phyloP scores from a whole-genome alignment of 2,888 invertebrate genomes.

The Pyrocoelia pectoralis region DNA sequence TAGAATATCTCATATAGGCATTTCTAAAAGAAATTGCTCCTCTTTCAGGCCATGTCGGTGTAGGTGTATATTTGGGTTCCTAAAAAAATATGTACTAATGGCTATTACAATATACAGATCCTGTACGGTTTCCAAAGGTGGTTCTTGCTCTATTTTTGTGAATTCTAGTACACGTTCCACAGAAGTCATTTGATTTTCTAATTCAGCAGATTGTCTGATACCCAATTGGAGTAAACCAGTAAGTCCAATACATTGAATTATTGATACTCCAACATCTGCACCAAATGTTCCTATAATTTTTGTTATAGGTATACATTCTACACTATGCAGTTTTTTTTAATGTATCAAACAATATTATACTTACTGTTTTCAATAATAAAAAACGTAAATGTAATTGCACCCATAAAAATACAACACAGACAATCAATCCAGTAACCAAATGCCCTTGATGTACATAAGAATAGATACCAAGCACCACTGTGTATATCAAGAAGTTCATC shows the following conservation, averaged over 20 bases:
- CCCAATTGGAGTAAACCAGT: conserved; percentile 69
- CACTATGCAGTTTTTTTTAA: background rate
- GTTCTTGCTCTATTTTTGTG: conserved; percentile 62
- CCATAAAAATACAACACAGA: conserved; percentile 72
- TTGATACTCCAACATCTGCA: conserved; percentile 63
- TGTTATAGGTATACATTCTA: background rate
- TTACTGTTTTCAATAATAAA: conserved; percentile 54
- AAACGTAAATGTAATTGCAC: conserved; percentile 70
- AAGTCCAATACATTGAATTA: conserved; percentile 63
- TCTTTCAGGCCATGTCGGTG: conserved; percentile 68
- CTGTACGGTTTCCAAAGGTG: conserved; percentile 53
- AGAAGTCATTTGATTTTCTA: conserved; percentile 69
- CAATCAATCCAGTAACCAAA: conserved; percentile 79
- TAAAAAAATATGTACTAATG: background rate
- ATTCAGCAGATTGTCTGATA: conserved; percentile 73
- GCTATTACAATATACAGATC: too few relatives aligned
- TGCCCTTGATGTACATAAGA: conserved; percentile 69
- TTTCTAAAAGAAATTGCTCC: conserved; percentile 69
- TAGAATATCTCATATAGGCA: conserved; percentile 69
- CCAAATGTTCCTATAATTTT: conserved; percentile 42
- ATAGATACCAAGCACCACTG: conserved; percentile 77
- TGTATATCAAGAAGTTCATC: conserved; percentile 68
- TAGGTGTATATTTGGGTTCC: conserved; percentile 58
- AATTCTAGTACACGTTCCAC: conserved; percentile 75
- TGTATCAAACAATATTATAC: background rate